Conservation (phyloP, 2,797 vertebrate species). For the Enteromius afrohamiltoni region DNA sequence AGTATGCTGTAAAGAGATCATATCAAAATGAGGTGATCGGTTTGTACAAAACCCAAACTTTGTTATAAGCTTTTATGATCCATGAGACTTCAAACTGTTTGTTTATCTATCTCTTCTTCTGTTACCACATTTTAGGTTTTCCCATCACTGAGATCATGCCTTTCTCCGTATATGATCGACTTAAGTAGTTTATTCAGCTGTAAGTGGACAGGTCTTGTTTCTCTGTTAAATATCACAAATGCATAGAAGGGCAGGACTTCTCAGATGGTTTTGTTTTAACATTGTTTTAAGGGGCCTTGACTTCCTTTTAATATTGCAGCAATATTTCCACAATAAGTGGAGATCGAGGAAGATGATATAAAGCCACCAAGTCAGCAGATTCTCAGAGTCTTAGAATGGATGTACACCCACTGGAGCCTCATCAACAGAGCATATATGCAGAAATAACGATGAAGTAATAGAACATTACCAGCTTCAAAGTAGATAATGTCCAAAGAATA, state of each 20-base stretch:
- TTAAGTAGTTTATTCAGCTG: conserved; percentile 82
- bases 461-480: not conserved
- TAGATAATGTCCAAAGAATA: not conserved
- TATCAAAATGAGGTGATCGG: conserved; percentile 9
- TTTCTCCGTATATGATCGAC: conserved; percentile 70
- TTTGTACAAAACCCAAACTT: conserved; percentile 64
- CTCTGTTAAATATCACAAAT: conserved; percentile 66
- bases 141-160: conserved; percentile 69
- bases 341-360: conserved; percentile 73
- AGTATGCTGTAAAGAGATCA: conserved; percentile 59
- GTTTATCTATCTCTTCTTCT: conserved; percentile 73
- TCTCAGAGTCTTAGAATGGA: conserved; percentile 57
- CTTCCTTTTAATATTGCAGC: conserved; percentile 70
- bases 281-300: conserved; percentile 69
- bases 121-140: conserved; percentile 73
- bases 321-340: conserved; percentile 70
- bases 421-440: not conserved
- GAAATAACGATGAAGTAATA: not conserved
- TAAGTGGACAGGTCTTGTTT: conserved; percentile 70
- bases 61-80: conserved; percentile 57
- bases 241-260: conserved; percentile 58
- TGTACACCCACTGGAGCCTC: not conserved
- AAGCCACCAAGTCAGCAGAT: conserved; percentile 63
- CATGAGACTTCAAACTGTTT: conserved; percentile 73
- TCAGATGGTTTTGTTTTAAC: conserved; percentile 68